Percentiles rank a stretch among this genome's conserved stretches.
phyloP scores from a whole-genome alignment of 2,797 vertebrate genomes.

The Sebastes matsubarae region DNA sequence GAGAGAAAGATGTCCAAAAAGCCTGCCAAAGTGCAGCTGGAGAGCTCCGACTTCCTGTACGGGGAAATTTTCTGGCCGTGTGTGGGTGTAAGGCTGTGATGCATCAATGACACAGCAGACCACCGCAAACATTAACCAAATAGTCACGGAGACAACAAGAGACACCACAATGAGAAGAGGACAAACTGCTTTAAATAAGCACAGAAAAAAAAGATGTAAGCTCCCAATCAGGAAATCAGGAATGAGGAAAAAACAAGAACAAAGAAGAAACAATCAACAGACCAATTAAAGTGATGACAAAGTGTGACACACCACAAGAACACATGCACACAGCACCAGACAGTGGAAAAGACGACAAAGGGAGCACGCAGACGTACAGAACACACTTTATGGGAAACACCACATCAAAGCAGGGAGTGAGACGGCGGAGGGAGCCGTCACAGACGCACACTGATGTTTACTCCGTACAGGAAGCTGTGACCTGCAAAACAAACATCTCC shows the following conservation, averaged over 20 bases:
- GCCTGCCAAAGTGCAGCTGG: conserved; percentile 72
- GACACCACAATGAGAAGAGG: conserved; percentile 33
- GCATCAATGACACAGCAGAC: conserved; percentile 67
- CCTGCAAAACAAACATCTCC: conserved; percentile 57
- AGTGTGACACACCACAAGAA: conserved; percentile 48
- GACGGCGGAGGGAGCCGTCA: conserved; percentile 41
- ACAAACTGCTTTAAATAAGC: conserved; percentile 29
- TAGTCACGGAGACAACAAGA: conserved; percentile 22
- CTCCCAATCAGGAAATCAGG: conserved; percentile 5
- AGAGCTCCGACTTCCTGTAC: conserved; percentile 74
- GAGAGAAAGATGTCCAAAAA: conserved; percentile 56
- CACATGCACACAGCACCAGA: conserved; percentile 40
- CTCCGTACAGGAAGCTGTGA: conserved; percentile 52
- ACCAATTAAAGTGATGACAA: conserved; percentile 48
- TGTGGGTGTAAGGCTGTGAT: conserved; percentile 77
- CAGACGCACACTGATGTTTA: conserved; percentile 49
- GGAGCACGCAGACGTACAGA: conserved; percentile 43
- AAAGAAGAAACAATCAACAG: conserved; percentile 3
- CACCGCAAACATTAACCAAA: conserved; percentile 55
- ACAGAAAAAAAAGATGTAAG: conserved; percentile 23
- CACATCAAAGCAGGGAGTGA: conserved; percentile 55
- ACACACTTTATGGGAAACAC: conserved; percentile 53
- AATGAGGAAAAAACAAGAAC: conserved; percentile 13
- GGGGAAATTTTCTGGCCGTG: conserved; percentile 60
- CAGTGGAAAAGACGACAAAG: conserved; percentile 41